Base-by-base conservation (phyloP, 2,797 vertebrate species). In the Sus cebifrons region DNA sequence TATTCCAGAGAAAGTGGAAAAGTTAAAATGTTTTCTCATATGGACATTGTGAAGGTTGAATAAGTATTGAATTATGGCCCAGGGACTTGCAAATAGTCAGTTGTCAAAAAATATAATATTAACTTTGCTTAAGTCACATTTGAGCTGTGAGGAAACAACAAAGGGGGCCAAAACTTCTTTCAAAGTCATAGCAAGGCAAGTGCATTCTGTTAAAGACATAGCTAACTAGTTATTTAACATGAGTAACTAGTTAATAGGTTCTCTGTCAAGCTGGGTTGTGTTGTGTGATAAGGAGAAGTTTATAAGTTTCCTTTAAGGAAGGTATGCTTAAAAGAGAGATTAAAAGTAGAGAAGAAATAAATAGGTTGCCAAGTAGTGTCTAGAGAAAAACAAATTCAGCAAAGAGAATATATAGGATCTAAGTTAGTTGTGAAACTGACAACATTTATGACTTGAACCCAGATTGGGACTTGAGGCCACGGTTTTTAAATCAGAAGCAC, bases 271-370 rank as follows among this genome's bases (percentile, higher is more conserved):
- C 27, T 65, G 27, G 23, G 67, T 82, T 89, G 40, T 65, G 15
- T 23, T 83, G n/a, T 29, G 6, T 32, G 17, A 9, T 36, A 21
- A 83, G 4, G 29, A 23, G 7, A 67, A 13, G 6, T 10, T 49
- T 49, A 6, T 49, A 49, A 6, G 44, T 49, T 49, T 49, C 44
- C 44, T 49, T 49, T 49, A 1, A 12, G 1, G 5, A 91, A 3
- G 13, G 10, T 36, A 4, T n/a, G 65, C 58, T 94, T 94, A 36
- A 93, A 94, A 93, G 25, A 13, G 20, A 65, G 5, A 44, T 56
- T 75, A 83, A 94, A 36, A 70, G 5, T 87, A 54, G 82, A 83
- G 49, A 85, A 83, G 49, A 84, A 96, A 73, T 29, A 27, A 89
- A 32, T 11, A 94, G 3, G 17, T 56, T 78, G 15, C 15, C 27